phyloP scores from a whole-genome alignment of 2,797 vertebrate species.

The Toxotes lorentzi region DNA sequence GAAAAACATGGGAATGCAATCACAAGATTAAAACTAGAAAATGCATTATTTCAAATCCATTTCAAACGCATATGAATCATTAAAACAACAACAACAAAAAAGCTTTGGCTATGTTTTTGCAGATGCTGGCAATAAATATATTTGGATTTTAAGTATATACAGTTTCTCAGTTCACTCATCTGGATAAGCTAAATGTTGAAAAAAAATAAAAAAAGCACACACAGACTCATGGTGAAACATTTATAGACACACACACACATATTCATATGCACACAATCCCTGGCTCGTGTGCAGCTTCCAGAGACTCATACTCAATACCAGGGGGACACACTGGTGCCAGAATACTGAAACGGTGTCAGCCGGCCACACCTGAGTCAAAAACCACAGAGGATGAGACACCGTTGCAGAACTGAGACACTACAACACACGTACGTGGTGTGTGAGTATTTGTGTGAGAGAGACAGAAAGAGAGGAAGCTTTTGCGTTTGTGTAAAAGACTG shows the following conservation, averaged over 20 bases:
- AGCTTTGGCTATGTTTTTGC: constrained; percentile 24
- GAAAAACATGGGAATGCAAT: constrained; percentile 55
- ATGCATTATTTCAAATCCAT: constrained; percentile 38
- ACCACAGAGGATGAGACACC: constrained; percentile 43
- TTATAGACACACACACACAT: constrained; percentile 8
- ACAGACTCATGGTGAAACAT: neutral
- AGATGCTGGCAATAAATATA: constrained; percentile 37
- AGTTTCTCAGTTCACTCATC: constrained; percentile 11
- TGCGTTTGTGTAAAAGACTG: constrained; percentile 42
- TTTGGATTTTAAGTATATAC: constrained; percentile 26
- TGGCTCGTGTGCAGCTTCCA: constrained; percentile 3
- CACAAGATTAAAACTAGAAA: constrained; percentile 54
- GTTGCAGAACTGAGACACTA: constrained; percentile 46
- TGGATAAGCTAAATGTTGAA: constrained; percentile 11
- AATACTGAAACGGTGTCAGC: constrained; percentile 35
- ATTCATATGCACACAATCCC: constrained; percentile 11
- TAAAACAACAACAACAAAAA: constrained; percentile 4
- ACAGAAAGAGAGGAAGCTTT: neutral
- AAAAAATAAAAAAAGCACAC: neutral
- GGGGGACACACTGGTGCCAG: constrained; percentile 30
- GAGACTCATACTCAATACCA: constrained; percentile 18
- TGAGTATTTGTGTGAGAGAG: constrained; percentile 14
- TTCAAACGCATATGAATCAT: constrained; percentile 48
- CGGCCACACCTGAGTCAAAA: constrained; percentile 54
- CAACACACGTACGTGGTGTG: constrained; percentile 5